Evolutionary conservation across 2,888 invertebrate species (phyloP).

Genomic region (Drosophila algonquin): DNA sequence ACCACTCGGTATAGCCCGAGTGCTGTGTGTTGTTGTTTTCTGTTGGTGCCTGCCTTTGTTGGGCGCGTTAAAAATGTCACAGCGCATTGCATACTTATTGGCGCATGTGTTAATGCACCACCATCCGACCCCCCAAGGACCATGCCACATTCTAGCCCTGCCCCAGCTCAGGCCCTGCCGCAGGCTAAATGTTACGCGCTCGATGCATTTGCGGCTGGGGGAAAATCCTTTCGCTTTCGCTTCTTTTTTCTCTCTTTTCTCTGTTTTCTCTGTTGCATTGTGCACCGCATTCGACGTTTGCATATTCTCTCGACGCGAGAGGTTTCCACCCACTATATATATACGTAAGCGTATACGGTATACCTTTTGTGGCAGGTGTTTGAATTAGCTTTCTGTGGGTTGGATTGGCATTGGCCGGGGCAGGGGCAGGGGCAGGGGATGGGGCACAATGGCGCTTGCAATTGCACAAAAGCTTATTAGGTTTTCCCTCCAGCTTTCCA

Average conservation of each 20-base stretch:
- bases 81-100: constrained; percentile 79
- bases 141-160: background rate
- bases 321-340: background rate
- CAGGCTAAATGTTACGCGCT: constrained; percentile 74
- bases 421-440: constrained; percentile 25
- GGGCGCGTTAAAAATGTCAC: constrained; percentile 79
- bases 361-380: constrained; percentile 74
- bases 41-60: constrained; percentile 61
- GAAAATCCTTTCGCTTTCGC: constrained; percentile 62
- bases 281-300: constrained; percentile 55
- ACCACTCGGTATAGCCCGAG: constrained; percentile 36
- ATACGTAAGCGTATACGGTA: background rate
- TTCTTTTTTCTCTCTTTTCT: constrained; percentile 9
- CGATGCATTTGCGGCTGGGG: constrained; percentile 71
- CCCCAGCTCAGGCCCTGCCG: constrained; percentile 35
- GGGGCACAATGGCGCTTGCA: constrained; percentile 58
- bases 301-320: constrained; percentile 27
- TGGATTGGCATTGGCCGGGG: constrained; percentile 27
- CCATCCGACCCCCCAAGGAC: constrained; percentile 18
- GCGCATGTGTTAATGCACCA: constrained; percentile 77
- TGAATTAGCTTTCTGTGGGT: constrained; percentile 72
- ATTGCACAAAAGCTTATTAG: constrained; percentile 78
- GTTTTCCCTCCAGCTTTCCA: constrained; percentile 36
- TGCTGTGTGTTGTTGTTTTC: constrained; percentile 25
- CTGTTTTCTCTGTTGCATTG: constrained; percentile 21